Percentiles rank a stretch among this genome's conserved stretches.
Evolutionary conservation across 1,140 invertebrate species (phyloP).

Genomic region (Marisa cornuarietis): DNA sequence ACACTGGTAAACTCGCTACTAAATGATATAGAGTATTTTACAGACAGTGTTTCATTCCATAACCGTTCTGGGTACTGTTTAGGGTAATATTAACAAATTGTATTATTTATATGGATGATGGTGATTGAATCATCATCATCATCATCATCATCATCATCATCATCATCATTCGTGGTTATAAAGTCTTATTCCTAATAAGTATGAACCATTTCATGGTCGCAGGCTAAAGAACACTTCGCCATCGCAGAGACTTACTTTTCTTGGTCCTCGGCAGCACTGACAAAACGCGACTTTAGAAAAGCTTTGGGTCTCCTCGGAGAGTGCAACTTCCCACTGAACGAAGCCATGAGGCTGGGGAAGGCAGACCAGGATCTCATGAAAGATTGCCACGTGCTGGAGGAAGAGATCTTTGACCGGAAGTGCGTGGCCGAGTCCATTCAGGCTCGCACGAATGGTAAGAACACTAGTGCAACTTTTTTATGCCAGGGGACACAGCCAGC

Average conservation of each 20-base stretch:
- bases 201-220: too few relatives aligned
- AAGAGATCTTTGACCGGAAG: conserved; percentile 37
- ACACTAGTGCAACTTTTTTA: too few relatives aligned
- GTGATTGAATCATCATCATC: too few relatives aligned
- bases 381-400: conserved; percentile 31
- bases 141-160: too few relatives aligned
- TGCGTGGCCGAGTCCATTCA: conserved; percentile 42
- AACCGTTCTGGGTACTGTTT: too few relatives aligned
- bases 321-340: conserved; percentile 35
- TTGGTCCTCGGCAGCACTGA: not conserved
- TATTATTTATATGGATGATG: too few relatives aligned
- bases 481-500: too few relatives aligned
- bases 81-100: too few relatives aligned
- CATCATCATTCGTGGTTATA: too few relatives aligned
- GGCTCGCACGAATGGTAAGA: conserved; percentile 36
- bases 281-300: conserved; percentile 15
- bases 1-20: not conserved
- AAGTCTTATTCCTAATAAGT: too few relatives aligned
- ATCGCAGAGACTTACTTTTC: not conserved
- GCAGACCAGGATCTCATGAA: conserved; percentile 6
- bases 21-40: not conserved
- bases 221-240: not conserved
- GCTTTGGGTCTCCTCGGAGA: conserved; percentile 31
- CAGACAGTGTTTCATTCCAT: not conserved
- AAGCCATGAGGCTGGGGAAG: conserved; percentile 24